Conservation (phyloP, 53 echinoderm and acorn worm genomes). For the Paracentrotus lividus region DNA sequence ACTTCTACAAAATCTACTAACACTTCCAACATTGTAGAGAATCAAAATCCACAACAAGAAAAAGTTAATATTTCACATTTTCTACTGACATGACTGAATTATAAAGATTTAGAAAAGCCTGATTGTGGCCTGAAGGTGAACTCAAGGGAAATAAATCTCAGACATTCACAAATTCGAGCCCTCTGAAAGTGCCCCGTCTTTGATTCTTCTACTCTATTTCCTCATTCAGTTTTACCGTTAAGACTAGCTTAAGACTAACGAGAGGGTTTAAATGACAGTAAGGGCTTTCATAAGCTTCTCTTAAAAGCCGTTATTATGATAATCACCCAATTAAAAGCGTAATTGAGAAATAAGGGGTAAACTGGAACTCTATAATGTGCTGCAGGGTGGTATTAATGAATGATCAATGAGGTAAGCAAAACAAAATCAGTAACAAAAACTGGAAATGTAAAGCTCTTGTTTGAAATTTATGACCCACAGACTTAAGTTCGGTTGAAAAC, state of each 20-base stretch:
- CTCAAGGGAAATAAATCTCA: too few species aligned
- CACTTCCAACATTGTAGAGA: not conserved
- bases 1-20: too few species aligned
- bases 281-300: not conserved
- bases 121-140: not conserved
- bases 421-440: not conserved
- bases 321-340: constrained; percentile 39
- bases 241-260: constrained; percentile 20
- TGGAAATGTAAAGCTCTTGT: not conserved
- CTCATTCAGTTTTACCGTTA: not conserved
- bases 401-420: not conserved
- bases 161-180: not conserved
- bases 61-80: not conserved
- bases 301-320: constrained; percentile 30
- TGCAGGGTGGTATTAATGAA: not conserved
- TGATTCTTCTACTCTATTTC: not conserved
- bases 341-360: not conserved
- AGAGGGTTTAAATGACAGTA: not conserved
- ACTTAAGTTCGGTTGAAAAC: too few species aligned
- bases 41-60: not conserved
- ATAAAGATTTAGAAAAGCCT: not conserved
- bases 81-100: not conserved
- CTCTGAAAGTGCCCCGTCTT: not conserved
- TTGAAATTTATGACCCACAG: too few species aligned
- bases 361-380: not conserved